Evolutionary conservation across 2,888 invertebrate genomes (phyloP).

Genomic region (Emmelina monodactyla): DNA sequence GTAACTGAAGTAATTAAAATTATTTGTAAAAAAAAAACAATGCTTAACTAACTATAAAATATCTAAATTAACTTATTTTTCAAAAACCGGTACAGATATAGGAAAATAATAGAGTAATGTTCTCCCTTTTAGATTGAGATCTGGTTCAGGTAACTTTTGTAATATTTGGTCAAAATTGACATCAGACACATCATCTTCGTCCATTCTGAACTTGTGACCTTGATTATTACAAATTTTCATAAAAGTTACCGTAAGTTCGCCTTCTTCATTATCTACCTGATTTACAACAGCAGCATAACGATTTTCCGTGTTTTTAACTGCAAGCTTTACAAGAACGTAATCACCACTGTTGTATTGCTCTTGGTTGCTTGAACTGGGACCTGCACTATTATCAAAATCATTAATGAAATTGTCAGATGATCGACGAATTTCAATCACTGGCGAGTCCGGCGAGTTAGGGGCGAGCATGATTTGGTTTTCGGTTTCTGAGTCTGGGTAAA

Average conservation of each 20-base stretch:
- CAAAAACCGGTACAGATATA: constrained; percentile 4
- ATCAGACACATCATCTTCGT: constrained; percentile 16
- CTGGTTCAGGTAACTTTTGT: constrained; percentile 11
- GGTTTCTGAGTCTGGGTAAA: constrained; percentile 14
- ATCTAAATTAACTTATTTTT: no score
- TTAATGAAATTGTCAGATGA: constrained; percentile 6
- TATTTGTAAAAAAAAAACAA: no score
- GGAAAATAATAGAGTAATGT: constrained; percentile 10
- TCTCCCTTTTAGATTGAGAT: constrained; percentile 8
- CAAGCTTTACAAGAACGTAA: constrained; percentile 8
- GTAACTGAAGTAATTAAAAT: no score
- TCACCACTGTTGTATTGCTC: constrained; percentile 9
- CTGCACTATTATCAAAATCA: constrained; percentile 6
- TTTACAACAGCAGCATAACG: constrained; percentile 12
- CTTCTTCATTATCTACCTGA: constrained; percentile 12
- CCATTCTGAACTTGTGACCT: constrained; percentile 10
- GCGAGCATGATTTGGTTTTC: no score
- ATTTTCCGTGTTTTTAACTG: constrained; percentile 10
- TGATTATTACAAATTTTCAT: constrained; percentile 13
- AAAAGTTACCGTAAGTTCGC: constrained; percentile 14
- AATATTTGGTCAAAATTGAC: constrained; percentile 12
- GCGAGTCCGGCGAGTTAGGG: no score
- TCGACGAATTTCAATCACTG: constrained; percentile 10
- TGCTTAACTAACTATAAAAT: no score
- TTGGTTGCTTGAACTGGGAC: constrained; percentile 7